phyloP scores from a whole-genome alignment of 2,797 vertebrate species.

The Mormyrops boulengeri region DNA sequence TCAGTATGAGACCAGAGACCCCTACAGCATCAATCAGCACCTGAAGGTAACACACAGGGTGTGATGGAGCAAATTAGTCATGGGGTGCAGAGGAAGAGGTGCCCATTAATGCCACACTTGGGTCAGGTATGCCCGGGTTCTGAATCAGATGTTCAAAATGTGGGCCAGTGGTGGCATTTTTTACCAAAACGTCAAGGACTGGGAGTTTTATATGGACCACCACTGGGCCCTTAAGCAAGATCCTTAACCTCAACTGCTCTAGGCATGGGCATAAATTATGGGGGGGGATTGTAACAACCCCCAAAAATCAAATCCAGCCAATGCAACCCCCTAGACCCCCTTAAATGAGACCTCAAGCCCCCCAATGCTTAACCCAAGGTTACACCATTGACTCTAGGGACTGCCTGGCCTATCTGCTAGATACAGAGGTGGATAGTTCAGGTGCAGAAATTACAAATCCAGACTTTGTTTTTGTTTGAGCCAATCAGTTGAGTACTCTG shows the following conservation, averaged over 20 bases:
- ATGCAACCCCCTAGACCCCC: not conserved
- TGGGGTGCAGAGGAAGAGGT: not conserved
- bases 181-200: not conserved
- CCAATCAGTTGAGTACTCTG: not conserved
- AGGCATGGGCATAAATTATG: not conserved
- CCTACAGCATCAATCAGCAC: conserved; percentile 63
- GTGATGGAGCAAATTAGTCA: not conserved
- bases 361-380: not conserved
- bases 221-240: not conserved
- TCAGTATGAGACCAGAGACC: conserved; percentile 54
- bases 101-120: not conserved
- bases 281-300: not conserved
- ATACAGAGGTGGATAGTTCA: not conserved
- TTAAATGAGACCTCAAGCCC: not conserved
- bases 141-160: not conserved
- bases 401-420: not conserved
- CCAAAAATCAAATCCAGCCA: not conserved
- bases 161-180: not conserved
- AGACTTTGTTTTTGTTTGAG: not conserved
- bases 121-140: not conserved
- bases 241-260: not conserved
- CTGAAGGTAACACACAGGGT: conserved; percentile 52
- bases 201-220: not conserved
- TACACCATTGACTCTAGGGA: not conserved
- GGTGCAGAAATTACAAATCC: not conserved